Percentiles rank a stretch among this genome's conserved stretches.
Evolutionary conservation across 2,797 vertebrate genomes (phyloP).

Genomic region (Sebastes dallii): DNA sequence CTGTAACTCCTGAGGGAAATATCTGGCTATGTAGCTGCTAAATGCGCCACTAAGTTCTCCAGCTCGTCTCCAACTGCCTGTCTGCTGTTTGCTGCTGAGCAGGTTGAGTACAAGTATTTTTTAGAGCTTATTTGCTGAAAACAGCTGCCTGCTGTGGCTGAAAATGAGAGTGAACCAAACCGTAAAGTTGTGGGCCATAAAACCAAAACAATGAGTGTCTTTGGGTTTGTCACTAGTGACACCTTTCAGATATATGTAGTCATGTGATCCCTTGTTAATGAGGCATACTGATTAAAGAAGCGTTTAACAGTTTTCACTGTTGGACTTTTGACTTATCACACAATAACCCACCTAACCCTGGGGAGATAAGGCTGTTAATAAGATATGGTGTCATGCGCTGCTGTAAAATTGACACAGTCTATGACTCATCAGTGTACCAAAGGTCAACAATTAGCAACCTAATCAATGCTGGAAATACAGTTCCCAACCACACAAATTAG

Average conservation of each 20-base stretch:
- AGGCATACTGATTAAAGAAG: not conserved
- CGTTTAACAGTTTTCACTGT: not conserved
- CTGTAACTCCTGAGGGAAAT: too few relatives aligned
- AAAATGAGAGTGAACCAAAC: too few relatives aligned
- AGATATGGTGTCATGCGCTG: not conserved
- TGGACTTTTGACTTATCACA: not conserved
- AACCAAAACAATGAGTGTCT: not conserved
- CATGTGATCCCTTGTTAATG: not conserved
- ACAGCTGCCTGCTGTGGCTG: not conserved
- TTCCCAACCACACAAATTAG: too few relatives aligned
- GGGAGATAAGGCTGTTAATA: not conserved
- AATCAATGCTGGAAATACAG: too few relatives aligned
- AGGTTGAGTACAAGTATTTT: not conserved
- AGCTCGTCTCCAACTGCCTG: not conserved
- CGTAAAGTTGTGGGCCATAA: too few relatives aligned
- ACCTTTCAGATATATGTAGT: too few relatives aligned
- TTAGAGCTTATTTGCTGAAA: not conserved
- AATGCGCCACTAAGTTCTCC: not conserved
- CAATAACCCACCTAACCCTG: not conserved
- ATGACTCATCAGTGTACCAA: not conserved
- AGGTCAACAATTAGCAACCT: not conserved
- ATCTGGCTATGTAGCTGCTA: too few relatives aligned
- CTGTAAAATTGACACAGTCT: not conserved
- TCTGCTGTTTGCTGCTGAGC: not conserved
- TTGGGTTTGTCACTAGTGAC: not conserved